These are phyloP conservation scores for Micronycteris hirsuta DNA, from an alignment of 2,113 vertebrate genomes.

Conservation along the genomic window DNA sequence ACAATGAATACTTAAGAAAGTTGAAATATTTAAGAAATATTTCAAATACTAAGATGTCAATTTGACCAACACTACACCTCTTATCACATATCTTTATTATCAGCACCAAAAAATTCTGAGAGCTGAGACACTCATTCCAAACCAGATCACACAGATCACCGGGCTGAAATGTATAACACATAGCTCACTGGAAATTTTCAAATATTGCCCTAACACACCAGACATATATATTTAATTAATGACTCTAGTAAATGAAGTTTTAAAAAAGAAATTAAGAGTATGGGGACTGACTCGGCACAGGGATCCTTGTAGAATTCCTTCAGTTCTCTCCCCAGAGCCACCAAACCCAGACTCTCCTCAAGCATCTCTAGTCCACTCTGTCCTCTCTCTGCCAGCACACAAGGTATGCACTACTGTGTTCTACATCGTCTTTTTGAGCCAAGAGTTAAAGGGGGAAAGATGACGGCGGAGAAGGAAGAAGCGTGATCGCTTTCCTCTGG, in stretches of 20 bases:
- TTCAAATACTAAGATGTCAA: background rate
- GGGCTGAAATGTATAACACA: constrained; percentile 44
- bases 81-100: background rate
- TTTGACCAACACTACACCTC: background rate
- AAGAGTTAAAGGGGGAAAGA: no score
- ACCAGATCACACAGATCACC: background rate
- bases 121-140: background rate
- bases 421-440: no score
- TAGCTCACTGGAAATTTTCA: constrained; percentile 43
- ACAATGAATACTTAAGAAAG: background rate
- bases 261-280: constrained; percentile 61
- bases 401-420: no score
- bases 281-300: no score
- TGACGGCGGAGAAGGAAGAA: no score
- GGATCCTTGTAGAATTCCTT: no score
- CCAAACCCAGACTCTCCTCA: no score
- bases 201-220: constrained; percentile 18
- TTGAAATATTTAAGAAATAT: background rate
- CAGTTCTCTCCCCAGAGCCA: no score
- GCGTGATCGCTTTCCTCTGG: no score
- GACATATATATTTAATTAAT: constrained; percentile 50
- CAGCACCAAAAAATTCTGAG: background rate
- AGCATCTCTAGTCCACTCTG: no score
- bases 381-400: no score
- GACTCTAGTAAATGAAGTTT: constrained; percentile 51